Percentiles rank a stretch among this genome's conserved stretches.
Evolutionary conservation across 2,888 invertebrate species (phyloP).

Genomic region (Monochamus alternatus): DNA sequence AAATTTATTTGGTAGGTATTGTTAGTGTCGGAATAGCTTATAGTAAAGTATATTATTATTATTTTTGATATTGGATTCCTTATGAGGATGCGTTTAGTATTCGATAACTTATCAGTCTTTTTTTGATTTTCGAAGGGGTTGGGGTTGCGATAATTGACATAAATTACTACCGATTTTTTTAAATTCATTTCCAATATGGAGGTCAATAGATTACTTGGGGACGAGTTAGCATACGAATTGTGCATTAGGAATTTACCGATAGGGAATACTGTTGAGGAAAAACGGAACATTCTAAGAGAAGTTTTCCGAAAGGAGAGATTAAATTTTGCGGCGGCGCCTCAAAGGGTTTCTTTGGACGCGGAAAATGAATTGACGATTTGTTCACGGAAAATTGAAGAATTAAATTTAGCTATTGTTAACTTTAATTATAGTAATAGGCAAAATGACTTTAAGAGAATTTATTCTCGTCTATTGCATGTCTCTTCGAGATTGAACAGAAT

Average conservation of each 20-base stretch:
- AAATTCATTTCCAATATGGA: neutral
- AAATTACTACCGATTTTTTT: too few relatives aligned
- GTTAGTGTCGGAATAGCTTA: too few relatives aligned
- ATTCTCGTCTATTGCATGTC: neutral
- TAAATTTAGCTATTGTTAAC: neutral
- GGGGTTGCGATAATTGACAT: too few relatives aligned
- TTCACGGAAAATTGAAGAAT: neutral
- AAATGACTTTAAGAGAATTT: neutral
- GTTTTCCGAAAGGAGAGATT: neutral
- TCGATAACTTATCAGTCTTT: too few relatives aligned
- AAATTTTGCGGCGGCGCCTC: neutral
- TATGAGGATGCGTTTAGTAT: too few relatives aligned
- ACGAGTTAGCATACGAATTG: slow-evolving; percentile 3
- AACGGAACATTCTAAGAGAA: neutral
- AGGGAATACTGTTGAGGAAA: slow-evolving; percentile 4
- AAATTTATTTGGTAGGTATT: too few relatives aligned
- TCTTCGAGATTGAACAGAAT: neutral
- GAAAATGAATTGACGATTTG: neutral
- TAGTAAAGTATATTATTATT: too few relatives aligned
- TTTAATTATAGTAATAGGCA: neutral
- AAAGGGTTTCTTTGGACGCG: neutral
- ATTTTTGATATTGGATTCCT: too few relatives aligned
- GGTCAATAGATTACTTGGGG: slow-evolving; percentile 7
- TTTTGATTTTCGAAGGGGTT: too few relatives aligned
- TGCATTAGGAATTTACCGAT: neutral